Base-by-base conservation (phyloP, 2,888 invertebrate species). In the Hartigia nigra region DNA sequence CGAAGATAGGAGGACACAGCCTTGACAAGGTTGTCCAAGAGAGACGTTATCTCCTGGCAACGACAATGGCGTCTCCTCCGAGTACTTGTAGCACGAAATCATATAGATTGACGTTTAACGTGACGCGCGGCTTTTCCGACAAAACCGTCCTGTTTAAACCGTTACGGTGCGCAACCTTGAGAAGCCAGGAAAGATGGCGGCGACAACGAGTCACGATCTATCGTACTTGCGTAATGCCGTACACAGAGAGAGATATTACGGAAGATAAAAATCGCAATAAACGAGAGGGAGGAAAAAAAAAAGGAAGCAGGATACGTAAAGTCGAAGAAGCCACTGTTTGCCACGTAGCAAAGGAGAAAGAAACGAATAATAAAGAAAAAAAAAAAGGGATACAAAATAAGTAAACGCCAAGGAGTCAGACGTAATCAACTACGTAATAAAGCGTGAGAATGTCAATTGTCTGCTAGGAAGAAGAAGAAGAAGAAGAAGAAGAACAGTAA, bases 331-430 rank as follows among this genome's bases (percentile, higher is more conserved):
- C 31, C 32, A 0, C 12, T 34, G 72, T 72, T 72, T n/a, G n/a
- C 5, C 72, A 34, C 31, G 32, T 23, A 86, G 70, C 76, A n/a
- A 34, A 69, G 77, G 77, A 12, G 70, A 74, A 76, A 35, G 72
- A 75, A 69, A 72, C 14, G 5, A 5, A 1, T 5, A 39, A 23
- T 9, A 23, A 2, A 14, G 5, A 5, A 1, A 23, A 39, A 23
- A 23, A 23, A 2, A 36, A 11, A 37, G 2, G 9, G 55, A 55
- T 55, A 23, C 23, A 9, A 55, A 55, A 9, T 9, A 55, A 9
- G 14, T 23, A 23, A 55, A 55, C 55, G 9, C 23, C 23, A 9
- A 55, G 55, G 14, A 55, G 23, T 23, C 23, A 55, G 9, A 55
- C 55, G 23, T 55, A 55, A 55, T 9, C 23, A 55, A 23, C 55